Percentiles rank a stretch among this genome's conserved stretches.
These are phyloP conservation scores for Tribolium freemani DNA, from an alignment of 2,888 invertebrate genomes.

Conservation along the genomic window DNA sequence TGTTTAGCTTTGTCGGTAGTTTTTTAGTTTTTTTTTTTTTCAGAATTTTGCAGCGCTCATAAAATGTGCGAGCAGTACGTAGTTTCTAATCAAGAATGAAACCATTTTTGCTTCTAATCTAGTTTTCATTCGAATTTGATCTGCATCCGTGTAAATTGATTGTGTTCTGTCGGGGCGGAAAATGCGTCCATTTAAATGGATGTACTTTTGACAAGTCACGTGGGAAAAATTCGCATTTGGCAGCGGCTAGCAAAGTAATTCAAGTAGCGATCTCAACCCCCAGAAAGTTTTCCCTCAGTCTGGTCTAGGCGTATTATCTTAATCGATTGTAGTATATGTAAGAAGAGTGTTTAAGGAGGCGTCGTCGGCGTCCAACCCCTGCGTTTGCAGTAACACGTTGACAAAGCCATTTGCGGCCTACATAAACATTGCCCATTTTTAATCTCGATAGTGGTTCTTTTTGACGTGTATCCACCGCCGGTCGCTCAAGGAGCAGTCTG, in stretches of 20 bases:
- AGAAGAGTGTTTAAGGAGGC: slow-evolving; percentile 9
- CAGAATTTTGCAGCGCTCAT: too few species aligned
- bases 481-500: slow-evolving; percentile 57
- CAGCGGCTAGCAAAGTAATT: background rate
- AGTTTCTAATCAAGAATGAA: too few species aligned
- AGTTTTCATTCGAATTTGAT: background rate
- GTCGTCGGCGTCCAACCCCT: slow-evolving; percentile 1
- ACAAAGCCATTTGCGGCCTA: slow-evolving; percentile 56
- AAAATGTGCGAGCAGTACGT: too few species aligned
- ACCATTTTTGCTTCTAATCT: too few species aligned
- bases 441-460: slow-evolving; percentile 55
- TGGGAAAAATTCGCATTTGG: slow-evolving; percentile 5
- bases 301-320: slow-evolving; percentile 56
- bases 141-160: background rate
- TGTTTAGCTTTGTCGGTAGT: too few species aligned
- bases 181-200: background rate
- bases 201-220: background rate
- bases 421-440: slow-evolving; percentile 59
- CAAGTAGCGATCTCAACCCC: background rate
- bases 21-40: too few species aligned
- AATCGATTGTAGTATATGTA: slow-evolving; percentile 50
- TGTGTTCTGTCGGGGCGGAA: background rate
- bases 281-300: slow-evolving; percentile 24
- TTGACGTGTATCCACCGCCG: slow-evolving; percentile 23
- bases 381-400: slow-evolving; percentile 40